A percentile compares a stretch with the other conserved stretches of the same genome.
phyloP scores from a whole-genome alignment of 2,113 vertebrate genomes.

The Oceanites oceanicus region DNA sequence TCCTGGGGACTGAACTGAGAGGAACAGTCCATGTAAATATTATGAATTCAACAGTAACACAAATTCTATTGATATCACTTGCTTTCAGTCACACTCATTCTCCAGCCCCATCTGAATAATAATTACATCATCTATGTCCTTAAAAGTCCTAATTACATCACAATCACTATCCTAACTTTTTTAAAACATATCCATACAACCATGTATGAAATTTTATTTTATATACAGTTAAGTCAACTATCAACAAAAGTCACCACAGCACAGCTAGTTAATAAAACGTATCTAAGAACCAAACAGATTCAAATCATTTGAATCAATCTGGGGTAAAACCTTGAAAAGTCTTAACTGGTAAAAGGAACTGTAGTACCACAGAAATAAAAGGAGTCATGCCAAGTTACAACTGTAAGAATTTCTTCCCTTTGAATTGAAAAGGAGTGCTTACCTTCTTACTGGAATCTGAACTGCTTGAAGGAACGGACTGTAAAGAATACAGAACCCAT shows the following conservation, averaged over 20 bases:
- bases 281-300: background rate
- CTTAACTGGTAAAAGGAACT: background rate
- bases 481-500: background rate
- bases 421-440: background rate
- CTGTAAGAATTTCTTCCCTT: background rate
- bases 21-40: background rate
- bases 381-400: background rate
- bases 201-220: background rate
- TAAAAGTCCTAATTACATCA: background rate
- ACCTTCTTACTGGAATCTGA: slow-evolving; percentile 57
- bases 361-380: background rate
- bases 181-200: background rate
- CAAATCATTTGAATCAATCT: background rate
- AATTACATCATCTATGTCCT: background rate
- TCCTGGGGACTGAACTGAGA: background rate
- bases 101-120: background rate
- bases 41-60: background rate
- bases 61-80: background rate
- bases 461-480: slow-evolving; percentile 57
- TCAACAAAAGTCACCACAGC: background rate
- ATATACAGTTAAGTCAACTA: background rate
- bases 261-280: background rate
- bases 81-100: background rate
- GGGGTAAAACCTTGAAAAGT: background rate
- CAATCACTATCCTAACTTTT: background rate